Base-by-base conservation (phyloP, 2,113 vertebrate genomes). In the Podilymbus podiceps region DNA sequence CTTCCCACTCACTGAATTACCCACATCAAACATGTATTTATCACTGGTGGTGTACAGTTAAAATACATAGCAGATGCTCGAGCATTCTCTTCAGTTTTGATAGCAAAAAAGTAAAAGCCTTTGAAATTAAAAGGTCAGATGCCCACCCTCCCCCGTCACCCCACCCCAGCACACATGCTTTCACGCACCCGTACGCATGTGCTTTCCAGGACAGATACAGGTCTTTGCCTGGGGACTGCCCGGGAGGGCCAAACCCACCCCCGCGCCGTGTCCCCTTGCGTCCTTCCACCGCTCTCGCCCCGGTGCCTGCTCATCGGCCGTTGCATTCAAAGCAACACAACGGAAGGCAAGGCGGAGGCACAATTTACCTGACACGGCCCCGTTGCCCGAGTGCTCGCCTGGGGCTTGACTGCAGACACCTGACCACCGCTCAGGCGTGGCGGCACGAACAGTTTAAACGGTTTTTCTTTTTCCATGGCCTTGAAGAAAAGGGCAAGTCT, bases 391-490 rank as follows among this genome's bases (percentile, higher is more conserved):
- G 63, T 16, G 31, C 74, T 95, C 30, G 95, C 24, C 74, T 97
- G 97, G 5, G 96, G 95, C 64, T 96, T 97, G 8, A 96, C 96
- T 4, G 95, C 97, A 69, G 96, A 94, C 47, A 96, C 81, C n/a
- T 97, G 97, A 4, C 96, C 91, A 5, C 87, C 58, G 63, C 74
- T 95, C 33, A 97, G 76, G 6, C 94, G 96, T 49, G 96, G 97
- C 24, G 97, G 95, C 53, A 98, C 67, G 38, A 98, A 96, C 30
- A 72, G 11, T 21, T 79, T 84, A 68, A 97, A 95, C 2, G 85
- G 73, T 22, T 56, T 96, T 55, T 88, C 84, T 33, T 82, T 87
- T 17, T 96, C 60, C 68, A 94, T 93, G 35, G 56, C 52, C 15
- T n/a, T 12, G 1, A 28, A 27, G 53, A 11, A 23, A 9, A 27